Evolutionary conservation across 2,797 vertebrate genomes (phyloP), one percentile per base, ranked within the genome.

Genomic region (Pangasius djambal): DNA sequence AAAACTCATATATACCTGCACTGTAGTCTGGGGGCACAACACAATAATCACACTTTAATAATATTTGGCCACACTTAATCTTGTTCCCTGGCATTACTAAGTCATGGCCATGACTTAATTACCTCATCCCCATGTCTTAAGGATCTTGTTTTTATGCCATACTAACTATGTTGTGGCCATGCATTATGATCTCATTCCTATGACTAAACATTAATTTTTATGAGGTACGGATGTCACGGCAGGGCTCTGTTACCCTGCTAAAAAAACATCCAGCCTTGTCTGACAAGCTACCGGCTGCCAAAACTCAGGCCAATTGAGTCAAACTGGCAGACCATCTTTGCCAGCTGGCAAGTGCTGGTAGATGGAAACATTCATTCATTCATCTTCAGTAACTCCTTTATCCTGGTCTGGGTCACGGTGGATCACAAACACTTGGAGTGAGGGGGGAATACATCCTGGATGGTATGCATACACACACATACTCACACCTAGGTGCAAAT

Each of bases 371-470:
- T 85, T 50, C 63, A 69, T 69, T 50, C 63, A 69, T 84, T 84
- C 63, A 69, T 84, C 88, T 79, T 88, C 34, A 55, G 69, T 91
- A 90, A 91, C 89, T 44, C 25, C 59, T 63, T 63, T 83, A 44
- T 83, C n/a, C 81, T 63, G 59, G 81, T 83, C 22, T 63, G 37
- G 57, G 37, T 83, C 81, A 63, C 3, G 6, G 37, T 63, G 2
- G 31, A 81, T 57, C 52, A 57, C 57, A 13, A 83, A 44, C n/a
- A 63, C 28, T 55, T 6, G 28, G 77, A 34, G n/a, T 20, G n/a
- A 34, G 18, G n/a, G 3, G 13, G 37, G 22, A 83, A 18, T 83
- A 65, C 81, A 63, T 13, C 3, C 37, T 83, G 13, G 44, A 34
- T 67, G 22, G 28, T 84, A 83, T 15, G 55, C 48, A 8, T 28